Evolutionary conservation across 2,888 invertebrate genomes (phyloP).

Genomic region (Ophion obscuratus): DNA sequence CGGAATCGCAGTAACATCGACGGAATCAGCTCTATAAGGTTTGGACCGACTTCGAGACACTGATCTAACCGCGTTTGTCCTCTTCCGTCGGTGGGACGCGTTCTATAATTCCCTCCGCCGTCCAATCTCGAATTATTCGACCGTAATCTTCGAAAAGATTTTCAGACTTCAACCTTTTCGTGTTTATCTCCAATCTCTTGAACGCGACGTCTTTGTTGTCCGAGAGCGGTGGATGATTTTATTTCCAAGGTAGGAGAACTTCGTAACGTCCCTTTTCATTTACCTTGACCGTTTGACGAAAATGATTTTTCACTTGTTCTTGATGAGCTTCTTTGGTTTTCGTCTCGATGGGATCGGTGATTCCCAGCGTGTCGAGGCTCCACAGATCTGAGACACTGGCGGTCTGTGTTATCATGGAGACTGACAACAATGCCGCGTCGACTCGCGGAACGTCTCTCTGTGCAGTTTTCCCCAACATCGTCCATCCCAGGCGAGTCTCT

Average conservation of each 20-base stretch:
- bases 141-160: slow-evolving; percentile 73
- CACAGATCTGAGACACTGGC: slow-evolving; percentile 74
- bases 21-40: slow-evolving; percentile 70
- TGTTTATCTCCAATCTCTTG: slow-evolving; percentile 70
- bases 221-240: slow-evolving; percentile 72
- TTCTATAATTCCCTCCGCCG: slow-evolving; percentile 71
- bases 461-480: too few relatives aligned
- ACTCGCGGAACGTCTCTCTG: too few relatives aligned
- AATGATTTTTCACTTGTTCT: too few relatives aligned
- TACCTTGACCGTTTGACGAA: slow-evolving; percentile 57
- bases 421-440: too few relatives aligned
- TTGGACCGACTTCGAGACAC: slow-evolving; percentile 68
- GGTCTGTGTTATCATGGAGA: neutral
- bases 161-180: slow-evolving; percentile 68
- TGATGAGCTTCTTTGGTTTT: slow-evolving; percentile 69
- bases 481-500: too few relatives aligned
- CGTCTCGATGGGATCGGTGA: slow-evolving; percentile 73
- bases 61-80: slow-evolving; percentile 64
- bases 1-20: slow-evolving; percentile 67
- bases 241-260: slow-evolving; percentile 71
- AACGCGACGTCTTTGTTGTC: slow-evolving; percentile 70
- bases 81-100: slow-evolving; percentile 63
- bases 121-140: neutral
- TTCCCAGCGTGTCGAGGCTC: slow-evolving; percentile 76
- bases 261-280: slow-evolving; percentile 74